A percentile compares a stretch with the other conserved stretches of the same genome.
These are phyloP conservation scores for Aplidium turbinatum DNA, from an alignment of 23 tunicate genomes.

Conservation along the genomic window DNA sequence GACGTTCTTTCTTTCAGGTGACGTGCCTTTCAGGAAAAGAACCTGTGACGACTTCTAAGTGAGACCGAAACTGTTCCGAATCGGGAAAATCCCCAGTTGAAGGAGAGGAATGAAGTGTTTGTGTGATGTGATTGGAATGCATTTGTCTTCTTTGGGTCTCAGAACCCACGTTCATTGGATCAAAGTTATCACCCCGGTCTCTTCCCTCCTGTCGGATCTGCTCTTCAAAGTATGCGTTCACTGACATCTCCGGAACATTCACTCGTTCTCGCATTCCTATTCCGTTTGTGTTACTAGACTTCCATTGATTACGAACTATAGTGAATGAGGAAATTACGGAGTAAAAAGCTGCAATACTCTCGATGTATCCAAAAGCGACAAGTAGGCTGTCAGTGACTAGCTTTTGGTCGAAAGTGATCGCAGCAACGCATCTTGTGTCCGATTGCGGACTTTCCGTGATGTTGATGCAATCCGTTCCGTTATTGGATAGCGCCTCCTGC, in stretches of 20 bases:
- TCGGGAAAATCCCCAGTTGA: slow-evolving; percentile 29
- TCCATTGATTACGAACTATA: not conserved
- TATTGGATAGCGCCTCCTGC: slow-evolving; percentile 4
- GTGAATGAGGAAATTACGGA: slow-evolving; percentile 13
- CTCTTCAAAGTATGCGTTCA: no score
- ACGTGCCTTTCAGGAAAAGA: no score
- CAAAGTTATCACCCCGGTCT: no score
- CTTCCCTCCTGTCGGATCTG: no score
- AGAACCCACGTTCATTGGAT: no score
- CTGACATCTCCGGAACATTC: no score
- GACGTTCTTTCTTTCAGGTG: no score
- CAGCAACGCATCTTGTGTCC: slow-evolving; percentile 43
- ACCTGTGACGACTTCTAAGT: slow-evolving; percentile 20
- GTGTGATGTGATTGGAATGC: no score
- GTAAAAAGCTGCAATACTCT: slow-evolving; percentile 20
- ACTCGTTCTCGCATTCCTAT: no score
- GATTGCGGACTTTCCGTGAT: not conserved
- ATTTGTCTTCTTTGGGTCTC: no score
- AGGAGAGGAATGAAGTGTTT: no score
- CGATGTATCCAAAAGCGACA: slow-evolving; percentile 25
- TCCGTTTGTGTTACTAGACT: no score
- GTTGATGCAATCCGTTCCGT: slow-evolving; percentile 13
- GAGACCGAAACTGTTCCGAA: slow-evolving; percentile 38
- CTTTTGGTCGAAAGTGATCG: slow-evolving; percentile 41
- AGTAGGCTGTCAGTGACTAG: slow-evolving; percentile 23